Conservation (phyloP, 1,140 invertebrate species). For the Cheumatopsyche charites region DNA sequence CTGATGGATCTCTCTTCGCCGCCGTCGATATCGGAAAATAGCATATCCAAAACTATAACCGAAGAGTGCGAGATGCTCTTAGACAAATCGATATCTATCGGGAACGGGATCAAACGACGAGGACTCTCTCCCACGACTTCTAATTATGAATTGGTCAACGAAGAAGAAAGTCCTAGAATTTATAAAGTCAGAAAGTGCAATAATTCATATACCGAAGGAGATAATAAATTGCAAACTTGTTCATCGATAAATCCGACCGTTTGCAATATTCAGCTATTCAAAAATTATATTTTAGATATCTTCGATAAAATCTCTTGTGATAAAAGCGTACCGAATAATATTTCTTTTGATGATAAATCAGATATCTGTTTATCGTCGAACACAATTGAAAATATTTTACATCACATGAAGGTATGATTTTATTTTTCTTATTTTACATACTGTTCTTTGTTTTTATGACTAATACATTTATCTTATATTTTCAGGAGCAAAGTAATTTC, state of each 20-base stretch:
- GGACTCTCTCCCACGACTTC: slow-evolving; percentile 57
- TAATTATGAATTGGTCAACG: slow-evolving; percentile 49
- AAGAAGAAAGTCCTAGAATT: slow-evolving; percentile 60
- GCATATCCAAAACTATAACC: not conserved
- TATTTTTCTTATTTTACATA: not conserved
- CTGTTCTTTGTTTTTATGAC: not conserved
- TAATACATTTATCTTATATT: not conserved
- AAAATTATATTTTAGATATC: not conserved
- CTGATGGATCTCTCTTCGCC: not conserved
- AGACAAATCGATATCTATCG: slow-evolving; percentile 35
- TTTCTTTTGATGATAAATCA: not conserved
- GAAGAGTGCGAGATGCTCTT: slow-evolving; percentile 10
- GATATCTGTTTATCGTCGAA: not conserved
- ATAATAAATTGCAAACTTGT: not conserved
- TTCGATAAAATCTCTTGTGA: slow-evolving; percentile 1
- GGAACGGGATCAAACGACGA: slow-evolving; percentile 54
- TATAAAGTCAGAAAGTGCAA: slow-evolving; percentile 64
- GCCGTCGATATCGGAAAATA: slow-evolving; percentile 24
- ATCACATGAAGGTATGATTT: slow-evolving; percentile 21
- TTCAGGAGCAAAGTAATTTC: slow-evolving; percentile 18
- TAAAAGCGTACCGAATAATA: not conserved
- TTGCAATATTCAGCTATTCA: not conserved
- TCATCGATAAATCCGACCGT: not conserved
- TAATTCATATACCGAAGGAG: slow-evolving; percentile 41
- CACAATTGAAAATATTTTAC: slow-evolving; percentile 2